These are phyloP conservation scores for Xanthorhoe spadicearia DNA, from an alignment of 2,888 invertebrate species.

Conservation along the genomic window DNA sequence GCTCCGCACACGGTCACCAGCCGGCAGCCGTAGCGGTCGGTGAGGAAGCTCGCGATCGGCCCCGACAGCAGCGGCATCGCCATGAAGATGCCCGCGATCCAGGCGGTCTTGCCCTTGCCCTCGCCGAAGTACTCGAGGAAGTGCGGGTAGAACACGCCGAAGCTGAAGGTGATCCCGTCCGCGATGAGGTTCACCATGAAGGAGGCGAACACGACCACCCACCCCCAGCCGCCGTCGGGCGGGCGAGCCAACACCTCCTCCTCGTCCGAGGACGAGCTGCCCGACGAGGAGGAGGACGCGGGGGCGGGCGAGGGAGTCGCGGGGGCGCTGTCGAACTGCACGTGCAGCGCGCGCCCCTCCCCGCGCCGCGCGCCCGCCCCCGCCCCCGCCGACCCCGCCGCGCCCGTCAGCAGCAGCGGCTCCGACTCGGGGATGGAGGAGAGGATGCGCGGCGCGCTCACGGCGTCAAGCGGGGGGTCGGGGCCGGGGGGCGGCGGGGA, in stretches of 20 bases:
- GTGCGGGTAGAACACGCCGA: constrained; percentile 95
- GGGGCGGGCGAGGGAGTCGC: constrained; percentile 69
- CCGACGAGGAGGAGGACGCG: constrained; percentile 72
- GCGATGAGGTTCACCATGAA: constrained; percentile 96
- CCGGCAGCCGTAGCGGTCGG: constrained; percentile 93
- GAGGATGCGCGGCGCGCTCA: constrained; percentile 70
- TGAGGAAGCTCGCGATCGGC: constrained; percentile 92
- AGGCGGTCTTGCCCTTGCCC: constrained; percentile 93
- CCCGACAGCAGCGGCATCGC: constrained; percentile 95
- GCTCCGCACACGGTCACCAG: constrained; percentile 91
- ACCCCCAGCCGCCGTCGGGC: constrained; percentile 96
- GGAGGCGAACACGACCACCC: constrained; percentile 95
- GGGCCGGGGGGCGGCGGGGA: constrained; percentile 48
- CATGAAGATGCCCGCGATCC: constrained; percentile 96
- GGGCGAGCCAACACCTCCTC: constrained; percentile 87
- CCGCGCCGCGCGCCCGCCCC: constrained; percentile 38
- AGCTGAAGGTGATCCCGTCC: constrained; percentile 96
- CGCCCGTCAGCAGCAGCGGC: constrained; percentile 61
- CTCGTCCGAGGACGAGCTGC: constrained; percentile 85
- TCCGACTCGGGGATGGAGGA: constrained; percentile 75
- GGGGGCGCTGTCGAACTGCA: constrained; percentile 85
- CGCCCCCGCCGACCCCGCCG: too few relatives aligned
- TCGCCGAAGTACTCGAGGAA: constrained; percentile 93
- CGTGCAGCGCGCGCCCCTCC: constrained; percentile 79
- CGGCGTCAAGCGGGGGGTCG: constrained; percentile 53